These are phyloP conservation scores for Nemopilema nomurai DNA, from an alignment of 30 jellyfish, hydroid and myxozoan genomes.

Conservation along the genomic window DNA sequence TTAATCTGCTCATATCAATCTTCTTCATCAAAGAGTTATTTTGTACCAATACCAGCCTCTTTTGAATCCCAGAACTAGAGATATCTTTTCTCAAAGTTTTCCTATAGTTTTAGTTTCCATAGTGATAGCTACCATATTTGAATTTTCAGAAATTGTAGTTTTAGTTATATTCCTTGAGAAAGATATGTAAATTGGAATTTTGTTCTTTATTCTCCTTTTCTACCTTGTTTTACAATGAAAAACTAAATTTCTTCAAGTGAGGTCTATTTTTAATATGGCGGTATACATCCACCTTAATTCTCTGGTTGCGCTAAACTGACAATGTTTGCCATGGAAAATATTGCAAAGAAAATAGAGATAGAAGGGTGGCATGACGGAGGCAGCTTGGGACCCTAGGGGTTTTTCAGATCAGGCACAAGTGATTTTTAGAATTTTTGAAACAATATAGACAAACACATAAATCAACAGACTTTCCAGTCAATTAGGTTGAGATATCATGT, in stretches of 20 bases:
- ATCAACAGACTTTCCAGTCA: too few relatives aligned
- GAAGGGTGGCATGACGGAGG: too few relatives aligned
- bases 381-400: too few relatives aligned
- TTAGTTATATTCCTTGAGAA: neutral
- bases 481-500: too few relatives aligned
- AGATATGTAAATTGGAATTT: neutral
- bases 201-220: constrained; percentile 5
- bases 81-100: neutral
- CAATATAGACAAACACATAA: too few relatives aligned
- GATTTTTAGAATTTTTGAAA: too few relatives aligned
- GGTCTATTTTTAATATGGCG: neutral
- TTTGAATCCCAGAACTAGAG: neutral
- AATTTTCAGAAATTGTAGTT: neutral
- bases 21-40: neutral
- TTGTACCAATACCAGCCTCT: neutral
- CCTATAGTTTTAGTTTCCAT: neutral
- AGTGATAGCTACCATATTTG: neutral
- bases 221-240: neutral
- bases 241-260: neutral
- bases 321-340: too few relatives aligned
- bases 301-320: too few relatives aligned
- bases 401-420: too few relatives aligned
- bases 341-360: too few relatives aligned
- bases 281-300: constrained; percentile 13
- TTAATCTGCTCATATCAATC: neutral